Evolutionary conservation across 2,888 invertebrate genomes (phyloP).

Genomic region (Andrena minutula): DNA sequence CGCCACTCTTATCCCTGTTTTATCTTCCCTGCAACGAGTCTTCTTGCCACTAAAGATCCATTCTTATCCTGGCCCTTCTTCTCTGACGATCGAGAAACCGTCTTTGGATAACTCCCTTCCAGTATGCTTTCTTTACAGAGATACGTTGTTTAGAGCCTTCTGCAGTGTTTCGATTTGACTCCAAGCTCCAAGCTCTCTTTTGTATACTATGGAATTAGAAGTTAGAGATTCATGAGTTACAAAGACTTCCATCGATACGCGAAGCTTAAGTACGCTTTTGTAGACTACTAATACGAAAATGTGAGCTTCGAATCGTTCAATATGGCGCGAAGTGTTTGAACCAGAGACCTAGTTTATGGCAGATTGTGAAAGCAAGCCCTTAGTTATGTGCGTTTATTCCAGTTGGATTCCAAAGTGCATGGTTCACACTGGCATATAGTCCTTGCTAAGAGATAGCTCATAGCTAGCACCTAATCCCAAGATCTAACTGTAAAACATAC

Average conservation of each 20-base stretch:
- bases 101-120: slow-evolving; percentile 11
- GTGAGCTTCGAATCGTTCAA: neutral
- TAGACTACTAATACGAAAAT: too few relatives aligned
- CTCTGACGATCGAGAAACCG: slow-evolving; percentile 47
- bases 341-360: neutral
- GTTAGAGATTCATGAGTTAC: too few relatives aligned
- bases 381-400: neutral
- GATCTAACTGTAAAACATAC: slow-evolving; percentile 6
- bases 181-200: neutral
- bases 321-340: neutral
- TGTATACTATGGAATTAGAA: too few relatives aligned
- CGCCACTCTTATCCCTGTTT: slow-evolving; percentile 62
- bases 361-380: neutral
- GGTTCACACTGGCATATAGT: neutral
- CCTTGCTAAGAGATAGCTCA: neutral
- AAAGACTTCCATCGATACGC: too few relatives aligned
- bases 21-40: slow-evolving; percentile 57
- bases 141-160: neutral
- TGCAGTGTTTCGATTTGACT: neutral
- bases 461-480: slow-evolving; percentile 1
- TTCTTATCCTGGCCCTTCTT: slow-evolving; percentile 54
- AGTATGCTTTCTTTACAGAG: neutral
- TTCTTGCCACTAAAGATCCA: slow-evolving; percentile 48
- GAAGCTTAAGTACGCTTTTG: too few relatives aligned
- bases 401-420: neutral